Evolutionary conservation across 1,140 invertebrate species (phyloP), one percentile per base, ranked within the genome.

Genomic region (Pemphigus obesinymphae): DNA sequence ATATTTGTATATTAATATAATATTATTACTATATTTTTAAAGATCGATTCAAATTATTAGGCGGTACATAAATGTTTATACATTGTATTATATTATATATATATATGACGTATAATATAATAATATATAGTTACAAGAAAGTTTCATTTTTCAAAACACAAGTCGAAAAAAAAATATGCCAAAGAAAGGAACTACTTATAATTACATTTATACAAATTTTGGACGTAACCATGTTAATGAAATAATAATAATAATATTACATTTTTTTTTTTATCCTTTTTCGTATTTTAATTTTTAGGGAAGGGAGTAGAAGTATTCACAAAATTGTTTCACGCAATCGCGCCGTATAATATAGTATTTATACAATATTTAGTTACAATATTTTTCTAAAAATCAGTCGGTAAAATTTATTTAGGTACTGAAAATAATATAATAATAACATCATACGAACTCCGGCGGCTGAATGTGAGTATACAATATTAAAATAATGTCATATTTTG

Each of bases 371-470:
- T 23, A 78, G n/a, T 80, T 63, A 80, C 76, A 80, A 80, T 45
- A 37, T 43, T 61, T 61, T 45, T 80, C 76, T 80, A 80, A 80
- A 45, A 61, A 80, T 80, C 76, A 80, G 76, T 80, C 76, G n/a
- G 55, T 45, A 80, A 55, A 80, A 29, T 45, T 3, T 40, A 45
- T 43, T 63, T 43, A 80, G 76, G 26, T 61, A 29, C 37, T 80
- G 37, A 63, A 61, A 43, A 45, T 13, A 43, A 63, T 45, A 37
- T 23, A 26, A 26, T 23, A 55, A 10, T 37, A 26, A 70, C n/a
- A 6, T 5, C 26, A 1, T 73, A 37, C 17, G 17, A 31, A 73
- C 43, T n/a, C 31, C 70, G 26, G 48, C 70, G 37, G 37, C n/a
- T n/a, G n/a, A n/a, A 15, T 40, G 2, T 17, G 11, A 13, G 5